Base-by-base conservation (phyloP, 2,797 vertebrate genomes). In the Triplophysa bombifrons region DNA sequence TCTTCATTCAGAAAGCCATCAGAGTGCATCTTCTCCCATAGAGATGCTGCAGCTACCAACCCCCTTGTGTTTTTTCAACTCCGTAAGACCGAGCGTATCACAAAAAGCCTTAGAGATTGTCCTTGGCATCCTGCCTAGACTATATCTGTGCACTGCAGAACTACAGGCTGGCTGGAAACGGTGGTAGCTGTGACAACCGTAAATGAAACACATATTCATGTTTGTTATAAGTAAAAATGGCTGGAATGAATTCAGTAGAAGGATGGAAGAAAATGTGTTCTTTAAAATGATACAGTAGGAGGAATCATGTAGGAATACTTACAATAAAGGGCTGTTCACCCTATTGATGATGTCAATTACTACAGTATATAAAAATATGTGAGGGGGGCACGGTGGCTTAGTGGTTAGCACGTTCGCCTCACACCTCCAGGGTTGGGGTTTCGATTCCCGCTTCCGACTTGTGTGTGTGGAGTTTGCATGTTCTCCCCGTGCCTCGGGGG, bases 1-100 rank as follows among this genome's bases (percentile, higher is more conserved):
- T 84, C 75, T 85, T 84, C 87, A 88, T 87, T 89, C 85, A 78
- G 61, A 85, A 87, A 86, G 80, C 77, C 73, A 90, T 74, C 78
- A 58, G 85, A 86, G 86, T 84, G 84, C 77, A 72, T 73, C 80
- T 75, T 72, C 80, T 85, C 75, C 82, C 71, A 72, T 50, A 53
- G 80, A 14, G 51, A 41, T 27, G 70, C 53, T 74, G 77, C 64
- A 83, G 30, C 80, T 74, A 84, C 69, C 38, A 78, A 80, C 34
- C 25, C 73, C 69, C 80, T 79, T 30, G 69, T 72, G 78, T 78
- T 83, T 75, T 82, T 73, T 74, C 75, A 51, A 61, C 72, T 84
- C 61, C 48, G 76, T 72, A 81, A 72, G 66, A 58, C 56, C 67
- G 61, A 84, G 72, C 58, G 73, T 82, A 53, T 61, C 66, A 82